phyloP scores from a whole-genome alignment of 2,888 invertebrate genomes.

The Acleris cristana region DNA sequence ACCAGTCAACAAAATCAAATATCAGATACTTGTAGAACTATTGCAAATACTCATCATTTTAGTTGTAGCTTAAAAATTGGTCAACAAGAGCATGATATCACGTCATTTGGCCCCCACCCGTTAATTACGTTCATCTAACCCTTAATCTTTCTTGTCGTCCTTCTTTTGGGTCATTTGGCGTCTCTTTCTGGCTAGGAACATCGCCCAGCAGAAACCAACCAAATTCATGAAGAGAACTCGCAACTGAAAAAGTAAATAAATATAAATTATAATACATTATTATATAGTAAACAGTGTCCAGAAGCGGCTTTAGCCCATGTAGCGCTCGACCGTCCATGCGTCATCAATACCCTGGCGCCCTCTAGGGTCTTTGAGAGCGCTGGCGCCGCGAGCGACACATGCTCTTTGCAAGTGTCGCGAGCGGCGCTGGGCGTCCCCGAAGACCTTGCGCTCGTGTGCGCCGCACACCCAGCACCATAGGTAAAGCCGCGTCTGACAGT shows the following conservation, averaged over 20 bases:
- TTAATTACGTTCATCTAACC: neutral
- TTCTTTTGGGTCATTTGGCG: conserved; percentile 78
- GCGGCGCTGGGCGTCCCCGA: too few species aligned
- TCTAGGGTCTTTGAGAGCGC: too few species aligned
- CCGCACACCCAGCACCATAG: too few species aligned
- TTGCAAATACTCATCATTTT: neutral
- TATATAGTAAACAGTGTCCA: neutral
- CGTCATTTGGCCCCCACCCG: conserved; percentile 17
- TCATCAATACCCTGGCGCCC: too few species aligned
- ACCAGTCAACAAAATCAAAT: neutral
- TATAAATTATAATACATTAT: neutral
- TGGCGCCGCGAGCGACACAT: too few species aligned
- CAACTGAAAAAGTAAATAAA: conserved; percentile 81
- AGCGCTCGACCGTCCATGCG: too few species aligned
- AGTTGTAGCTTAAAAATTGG: neutral
- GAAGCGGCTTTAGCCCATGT: too few species aligned
- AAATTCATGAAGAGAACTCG: conserved; percentile 89
- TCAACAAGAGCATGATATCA: conserved; percentile 5
- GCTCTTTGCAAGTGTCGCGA: too few species aligned
- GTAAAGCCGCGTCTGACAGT: too few species aligned
- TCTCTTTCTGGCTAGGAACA: conserved; percentile 88
- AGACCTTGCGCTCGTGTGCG: too few species aligned
- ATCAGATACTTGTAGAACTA: neutral
- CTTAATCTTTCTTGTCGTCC: conserved; percentile 42
- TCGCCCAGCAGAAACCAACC: conserved; percentile 91